These are phyloP conservation scores for Pheosia tremula DNA, from an alignment of 2,888 invertebrate genomes.

Conservation along the genomic window DNA sequence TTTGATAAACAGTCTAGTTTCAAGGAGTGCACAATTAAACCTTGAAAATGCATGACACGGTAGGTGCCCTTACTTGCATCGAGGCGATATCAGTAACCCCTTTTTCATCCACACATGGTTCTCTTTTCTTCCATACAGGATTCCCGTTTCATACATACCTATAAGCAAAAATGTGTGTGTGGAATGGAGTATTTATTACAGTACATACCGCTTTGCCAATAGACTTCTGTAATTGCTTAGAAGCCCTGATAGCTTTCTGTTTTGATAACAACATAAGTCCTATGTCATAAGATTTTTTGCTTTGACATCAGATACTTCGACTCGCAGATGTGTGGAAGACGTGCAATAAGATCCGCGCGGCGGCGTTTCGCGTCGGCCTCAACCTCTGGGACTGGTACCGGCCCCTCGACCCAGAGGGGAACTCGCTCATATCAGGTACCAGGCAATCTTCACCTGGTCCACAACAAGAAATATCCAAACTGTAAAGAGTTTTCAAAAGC, in stretches of 20 bases:
- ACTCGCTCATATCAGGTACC: constrained; percentile 87
- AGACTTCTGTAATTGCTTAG: no score
- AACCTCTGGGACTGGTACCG: constrained; percentile 89
- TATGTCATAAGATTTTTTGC: background rate
- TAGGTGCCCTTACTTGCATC: constrained; percentile 31
- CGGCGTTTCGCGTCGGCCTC: constrained; percentile 88
- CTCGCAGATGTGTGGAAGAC: constrained; percentile 90
- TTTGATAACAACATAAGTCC: no score
- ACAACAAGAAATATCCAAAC: background rate
- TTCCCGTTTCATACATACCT: no score
- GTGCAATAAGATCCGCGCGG: constrained; percentile 92
- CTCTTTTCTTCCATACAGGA: no score
- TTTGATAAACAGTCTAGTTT: constrained; percentile 1
- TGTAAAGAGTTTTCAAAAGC: no score
- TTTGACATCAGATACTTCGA: constrained; percentile 64
- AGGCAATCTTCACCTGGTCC: background rate
- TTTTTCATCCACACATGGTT: no score
- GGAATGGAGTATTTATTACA: no score
- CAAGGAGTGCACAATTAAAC: constrained; percentile 11
- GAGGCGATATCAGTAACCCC: no score
- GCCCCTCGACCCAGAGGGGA: constrained; percentile 87
- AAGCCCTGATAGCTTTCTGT: no score
- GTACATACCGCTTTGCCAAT: no score
- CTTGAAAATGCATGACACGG: constrained; percentile 69
- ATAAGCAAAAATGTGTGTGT: no score